A percentile compares a stretch with the other conserved stretches of the same genome.
Conservation (phyloP, 2,113 vertebrate species). For the Xiphophorus hellerii region DNA sequence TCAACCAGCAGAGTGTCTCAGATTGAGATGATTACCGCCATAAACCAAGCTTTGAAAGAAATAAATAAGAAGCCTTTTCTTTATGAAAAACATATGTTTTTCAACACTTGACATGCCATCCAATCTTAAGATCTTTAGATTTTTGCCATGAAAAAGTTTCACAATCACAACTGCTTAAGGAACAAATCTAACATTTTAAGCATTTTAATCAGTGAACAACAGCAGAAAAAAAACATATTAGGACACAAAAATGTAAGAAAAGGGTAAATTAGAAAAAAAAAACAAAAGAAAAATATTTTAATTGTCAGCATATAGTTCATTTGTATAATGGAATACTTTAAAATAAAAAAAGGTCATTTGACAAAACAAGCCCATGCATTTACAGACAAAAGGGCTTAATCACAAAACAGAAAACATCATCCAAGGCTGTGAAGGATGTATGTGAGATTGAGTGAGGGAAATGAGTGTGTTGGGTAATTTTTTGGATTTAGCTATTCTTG, state of each 20-base stretch:
- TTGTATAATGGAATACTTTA: not conserved
- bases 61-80: slow-evolving; percentile 38
- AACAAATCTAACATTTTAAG: slow-evolving; percentile 22
- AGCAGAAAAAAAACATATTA: slow-evolving; percentile 5
- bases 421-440: slow-evolving; percentile 88
- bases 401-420: slow-evolving; percentile 28
- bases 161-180: slow-evolving; percentile 25
- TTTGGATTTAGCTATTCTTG: slow-evolving; percentile 82
- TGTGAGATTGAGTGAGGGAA: slow-evolving; percentile 86
- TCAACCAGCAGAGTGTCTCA: slow-evolving; percentile 31
- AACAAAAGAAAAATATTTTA: not conserved
- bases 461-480: slow-evolving; percentile 78
- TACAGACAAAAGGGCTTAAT: not conserved
- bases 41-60: slow-evolving; percentile 41
- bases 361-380: not conserved
- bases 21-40: slow-evolving; percentile 53
- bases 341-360: not conserved
- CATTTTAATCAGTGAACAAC: not conserved
- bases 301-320: not conserved
- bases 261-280: slow-evolving; percentile 16
- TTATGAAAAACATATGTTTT: slow-evolving; percentile 53
- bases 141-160: slow-evolving; percentile 51
- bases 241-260: slow-evolving; percentile 17
- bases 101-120: slow-evolving; percentile 30
- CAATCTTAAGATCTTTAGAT: slow-evolving; percentile 47